phyloP scores from a whole-genome alignment of 1,140 invertebrate species.

The Sarcophaga peregrina region DNA sequence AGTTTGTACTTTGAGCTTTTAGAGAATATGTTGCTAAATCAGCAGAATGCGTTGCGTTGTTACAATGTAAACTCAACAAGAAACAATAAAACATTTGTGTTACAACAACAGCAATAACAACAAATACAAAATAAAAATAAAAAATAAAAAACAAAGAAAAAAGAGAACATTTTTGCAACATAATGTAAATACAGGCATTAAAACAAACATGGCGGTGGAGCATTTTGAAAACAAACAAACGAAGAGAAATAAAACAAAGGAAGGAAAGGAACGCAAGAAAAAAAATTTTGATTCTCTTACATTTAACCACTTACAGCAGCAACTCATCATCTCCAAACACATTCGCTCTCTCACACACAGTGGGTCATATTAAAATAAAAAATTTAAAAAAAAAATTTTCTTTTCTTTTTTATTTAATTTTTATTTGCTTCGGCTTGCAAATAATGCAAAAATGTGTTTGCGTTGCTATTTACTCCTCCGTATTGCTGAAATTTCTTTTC shows the following conservation, averaged over 20 bases:
- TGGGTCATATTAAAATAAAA: neutral
- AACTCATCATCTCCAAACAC: too few species aligned
- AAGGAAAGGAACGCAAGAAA: neutral
- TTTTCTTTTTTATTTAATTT: neutral
- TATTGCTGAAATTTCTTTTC: neutral
- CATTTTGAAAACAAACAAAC: neutral
- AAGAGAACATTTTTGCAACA: slow-evolving; percentile 12
- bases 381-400: neutral
- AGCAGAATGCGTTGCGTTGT: neutral
- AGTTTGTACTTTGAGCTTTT: neutral
- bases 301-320: neutral
- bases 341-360: neutral
- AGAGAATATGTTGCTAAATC: slow-evolving; percentile 17
- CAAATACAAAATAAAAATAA: neutral
- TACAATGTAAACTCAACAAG: slow-evolving; percentile 8
- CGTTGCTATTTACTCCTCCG: neutral
- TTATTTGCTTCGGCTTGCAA: neutral
- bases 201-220: neutral
- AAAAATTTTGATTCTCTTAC: neutral
- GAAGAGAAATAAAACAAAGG: neutral
- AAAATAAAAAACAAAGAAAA: neutral
- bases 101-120: neutral
- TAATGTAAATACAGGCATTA: slow-evolving; percentile 24
- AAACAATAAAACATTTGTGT: neutral
- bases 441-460: slow-evolving; percentile 13